Conservation (phyloP, 35 echinoderm and acorn worm genomes). For the Apostichopus japonicus region DNA sequence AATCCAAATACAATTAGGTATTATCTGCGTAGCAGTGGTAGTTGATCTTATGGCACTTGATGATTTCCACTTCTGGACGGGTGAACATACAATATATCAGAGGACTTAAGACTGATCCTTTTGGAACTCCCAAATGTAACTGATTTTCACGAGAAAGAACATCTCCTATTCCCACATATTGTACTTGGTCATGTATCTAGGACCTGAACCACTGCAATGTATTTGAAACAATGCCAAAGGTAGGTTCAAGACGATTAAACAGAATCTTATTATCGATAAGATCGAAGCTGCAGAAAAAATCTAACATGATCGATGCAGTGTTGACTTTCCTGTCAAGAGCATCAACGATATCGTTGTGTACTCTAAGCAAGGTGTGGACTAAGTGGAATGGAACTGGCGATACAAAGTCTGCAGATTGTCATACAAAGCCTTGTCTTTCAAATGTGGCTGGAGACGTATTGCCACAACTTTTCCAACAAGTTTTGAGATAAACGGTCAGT, state of each 20-base stretch:
- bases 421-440: not conserved
- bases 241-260: slow-evolving; percentile 45
- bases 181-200: slow-evolving; percentile 20
- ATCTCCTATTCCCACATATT: not conserved
- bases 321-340: not conserved
- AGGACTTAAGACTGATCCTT: not conserved
- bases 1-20: slow-evolving; percentile 22
- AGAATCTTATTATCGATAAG: slow-evolving; percentile 56
- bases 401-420: slow-evolving; percentile 60
- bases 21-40: slow-evolving; percentile 30
- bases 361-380: too few species aligned
- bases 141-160: not conserved
- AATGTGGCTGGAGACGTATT: slow-evolving; percentile 35
- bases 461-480: slow-evolving; percentile 68
- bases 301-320: not conserved
- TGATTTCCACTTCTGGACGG: not conserved
- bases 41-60: not conserved
- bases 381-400: slow-evolving; percentile 47
- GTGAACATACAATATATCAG: not conserved
- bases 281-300: slow-evolving; percentile 47
- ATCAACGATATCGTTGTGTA: not conserved
- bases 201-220: slow-evolving; percentile 53
- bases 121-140: slow-evolving; percentile 18
- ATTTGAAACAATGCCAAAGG: slow-evolving; percentile 25
- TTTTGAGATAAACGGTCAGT: slow-evolving; percentile 49